Conservation (phyloP, 1,140 invertebrate species). For the Bombus affinis region DNA sequence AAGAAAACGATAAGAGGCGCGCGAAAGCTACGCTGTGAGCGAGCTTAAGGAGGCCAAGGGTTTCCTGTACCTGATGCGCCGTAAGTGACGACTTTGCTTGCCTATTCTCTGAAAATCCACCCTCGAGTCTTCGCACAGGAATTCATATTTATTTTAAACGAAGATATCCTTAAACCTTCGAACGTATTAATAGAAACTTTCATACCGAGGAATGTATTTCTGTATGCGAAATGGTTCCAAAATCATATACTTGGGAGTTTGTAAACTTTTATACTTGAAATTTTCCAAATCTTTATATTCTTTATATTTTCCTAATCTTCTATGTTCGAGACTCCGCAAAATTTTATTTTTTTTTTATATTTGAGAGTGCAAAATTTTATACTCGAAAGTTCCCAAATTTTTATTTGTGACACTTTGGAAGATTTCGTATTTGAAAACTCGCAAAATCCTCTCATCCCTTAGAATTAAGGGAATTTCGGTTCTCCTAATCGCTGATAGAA, state of each 20-base stretch:
- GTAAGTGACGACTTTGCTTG: constrained; percentile 53
- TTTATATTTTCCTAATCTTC: background rate
- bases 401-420: background rate
- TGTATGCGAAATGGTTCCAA: background rate
- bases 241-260: background rate
- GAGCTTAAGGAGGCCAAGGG: constrained; percentile 64
- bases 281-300: background rate
- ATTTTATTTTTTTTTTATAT: too few species aligned
- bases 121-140: constrained; percentile 8
- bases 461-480: background rate
- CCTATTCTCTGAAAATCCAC: constrained; percentile 16
- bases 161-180: background rate
- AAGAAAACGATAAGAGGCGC: constrained; percentile 73
- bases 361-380: background rate
- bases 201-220: background rate
- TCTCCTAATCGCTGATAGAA: background rate
- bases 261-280: background rate
- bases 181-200: too few species aligned
- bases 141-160: background rate
- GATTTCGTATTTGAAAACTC: background rate
- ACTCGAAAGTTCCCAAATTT: background rate
- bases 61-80: constrained; percentile 55
- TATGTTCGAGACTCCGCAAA: too few species aligned
- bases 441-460: background rate
- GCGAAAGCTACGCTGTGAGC: constrained; percentile 68